phyloP scores from a whole-genome alignment of 2,113 vertebrate species.

The Pelecanoides urinatrix region DNA sequence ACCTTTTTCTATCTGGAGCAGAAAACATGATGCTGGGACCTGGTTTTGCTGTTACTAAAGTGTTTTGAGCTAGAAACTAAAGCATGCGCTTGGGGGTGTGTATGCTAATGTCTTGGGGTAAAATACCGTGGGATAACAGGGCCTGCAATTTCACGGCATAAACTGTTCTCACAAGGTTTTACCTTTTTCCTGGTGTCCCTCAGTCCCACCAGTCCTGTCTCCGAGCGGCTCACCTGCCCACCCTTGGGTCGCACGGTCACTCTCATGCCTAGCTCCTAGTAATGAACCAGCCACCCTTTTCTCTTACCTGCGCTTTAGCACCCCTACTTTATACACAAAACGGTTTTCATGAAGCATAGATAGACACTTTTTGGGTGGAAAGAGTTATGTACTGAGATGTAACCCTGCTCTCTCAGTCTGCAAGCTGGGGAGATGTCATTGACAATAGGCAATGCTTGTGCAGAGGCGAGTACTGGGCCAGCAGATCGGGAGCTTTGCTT shows the following conservation, averaged over 20 bases:
- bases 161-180: neutral
- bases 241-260: fast-evolving
- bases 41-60: neutral
- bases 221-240: neutral
- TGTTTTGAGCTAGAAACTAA: neutral
- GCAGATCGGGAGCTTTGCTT: neutral
- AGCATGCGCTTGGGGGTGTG: neutral
- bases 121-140: neutral
- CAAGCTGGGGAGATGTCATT: neutral
- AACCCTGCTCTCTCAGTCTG: neutral
- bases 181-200: neutral
- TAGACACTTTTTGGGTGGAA: neutral
- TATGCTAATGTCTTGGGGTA: neutral
- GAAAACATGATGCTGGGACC: neutral
- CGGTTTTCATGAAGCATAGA: neutral
- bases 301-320: neutral
- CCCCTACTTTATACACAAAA: neutral
- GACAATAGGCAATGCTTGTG: neutral
- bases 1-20: neutral
- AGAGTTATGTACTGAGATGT: neutral
- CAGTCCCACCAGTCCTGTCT: neutral
- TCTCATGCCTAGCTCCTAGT: neutral
- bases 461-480: neutral
- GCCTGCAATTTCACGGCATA: neutral
- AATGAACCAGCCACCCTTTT: neutral